Conservation (phyloP, 2,888 invertebrate species). For the Apotomis capreana region DNA sequence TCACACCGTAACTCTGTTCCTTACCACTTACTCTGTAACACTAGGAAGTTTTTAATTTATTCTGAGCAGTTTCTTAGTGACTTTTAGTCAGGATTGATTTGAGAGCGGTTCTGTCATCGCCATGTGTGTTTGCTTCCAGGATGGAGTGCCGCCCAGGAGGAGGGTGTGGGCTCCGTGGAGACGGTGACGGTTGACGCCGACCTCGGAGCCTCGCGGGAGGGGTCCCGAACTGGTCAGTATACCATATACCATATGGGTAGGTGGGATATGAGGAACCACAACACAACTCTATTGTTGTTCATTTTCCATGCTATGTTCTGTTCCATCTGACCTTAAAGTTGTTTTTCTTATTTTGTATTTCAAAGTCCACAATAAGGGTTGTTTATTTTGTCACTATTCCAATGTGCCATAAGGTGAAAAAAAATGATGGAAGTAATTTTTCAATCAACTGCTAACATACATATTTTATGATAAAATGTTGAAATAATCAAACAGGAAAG, state of each 20-base stretch:
- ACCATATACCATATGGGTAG: neutral
- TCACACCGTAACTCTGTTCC: neutral
- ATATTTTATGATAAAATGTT: no score
- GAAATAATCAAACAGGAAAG: no score
- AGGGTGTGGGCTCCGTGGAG: slow-evolving; percentile 74
- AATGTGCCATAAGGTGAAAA: no score
- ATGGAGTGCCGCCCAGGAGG: slow-evolving; percentile 72
- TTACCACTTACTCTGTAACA: neutral
- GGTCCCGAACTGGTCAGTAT: slow-evolving; percentile 91
- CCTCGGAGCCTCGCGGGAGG: slow-evolving; percentile 93
- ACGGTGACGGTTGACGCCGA: slow-evolving; percentile 88
- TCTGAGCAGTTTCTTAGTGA: neutral
- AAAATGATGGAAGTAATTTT: no score
- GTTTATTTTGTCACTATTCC: no score
- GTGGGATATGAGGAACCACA: neutral
- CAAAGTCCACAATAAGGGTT: no score
- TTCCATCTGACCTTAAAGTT: no score
- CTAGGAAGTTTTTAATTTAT: slow-evolving; percentile 9
- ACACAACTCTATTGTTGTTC: no score
- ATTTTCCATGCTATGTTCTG: no score
- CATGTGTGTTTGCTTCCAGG: slow-evolving; percentile 60
- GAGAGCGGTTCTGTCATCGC: slow-evolving; percentile 26
- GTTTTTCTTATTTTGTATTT: no score
- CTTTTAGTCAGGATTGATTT: neutral
- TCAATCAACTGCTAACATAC: no score